A percentile compares a stretch with the other conserved stretches of the same genome.
Conservation (phyloP, 2,797 vertebrate genomes). For the Labroides dimidiatus region DNA sequence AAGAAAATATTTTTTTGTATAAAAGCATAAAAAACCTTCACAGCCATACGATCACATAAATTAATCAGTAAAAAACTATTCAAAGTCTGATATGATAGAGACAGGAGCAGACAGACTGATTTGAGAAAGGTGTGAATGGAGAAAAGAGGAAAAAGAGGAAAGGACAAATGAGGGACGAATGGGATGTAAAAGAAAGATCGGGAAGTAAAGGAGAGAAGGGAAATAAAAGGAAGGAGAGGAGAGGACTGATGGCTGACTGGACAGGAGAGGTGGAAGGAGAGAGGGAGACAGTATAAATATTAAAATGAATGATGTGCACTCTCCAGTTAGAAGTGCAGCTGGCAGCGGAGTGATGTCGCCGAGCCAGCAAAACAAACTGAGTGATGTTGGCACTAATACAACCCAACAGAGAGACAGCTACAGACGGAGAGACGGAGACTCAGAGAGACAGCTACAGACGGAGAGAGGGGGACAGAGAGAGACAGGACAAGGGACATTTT, state of each 20-base stretch:
- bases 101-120: not conserved
- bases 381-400: constrained; percentile 57
- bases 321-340: constrained; percentile 64
- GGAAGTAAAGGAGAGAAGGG: not conserved
- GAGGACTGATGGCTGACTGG: constrained; percentile 5
- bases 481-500: not conserved
- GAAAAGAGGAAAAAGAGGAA: not conserved
- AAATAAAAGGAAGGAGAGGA: not conserved
- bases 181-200: not conserved
- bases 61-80: constrained; percentile 9
- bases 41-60: not conserved
- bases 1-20: too few relatives aligned
- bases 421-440: constrained; percentile 2
- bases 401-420: constrained; percentile 36
- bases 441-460: not conserved
- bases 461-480: too few relatives aligned
- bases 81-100: not conserved
- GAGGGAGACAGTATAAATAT: constrained; percentile 41
- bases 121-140: not conserved
- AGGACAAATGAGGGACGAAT: not conserved
- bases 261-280: constrained; percentile 19
- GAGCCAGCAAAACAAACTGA: constrained; percentile 60
- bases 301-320: constrained; percentile 69
- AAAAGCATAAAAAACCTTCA: too few relatives aligned
- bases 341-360: constrained; percentile 54